A percentile compares a stretch with the other conserved stretches of the same genome.
Conservation (phyloP, 2,888 invertebrate genomes). For the Perizoma flavofasciatum region DNA sequence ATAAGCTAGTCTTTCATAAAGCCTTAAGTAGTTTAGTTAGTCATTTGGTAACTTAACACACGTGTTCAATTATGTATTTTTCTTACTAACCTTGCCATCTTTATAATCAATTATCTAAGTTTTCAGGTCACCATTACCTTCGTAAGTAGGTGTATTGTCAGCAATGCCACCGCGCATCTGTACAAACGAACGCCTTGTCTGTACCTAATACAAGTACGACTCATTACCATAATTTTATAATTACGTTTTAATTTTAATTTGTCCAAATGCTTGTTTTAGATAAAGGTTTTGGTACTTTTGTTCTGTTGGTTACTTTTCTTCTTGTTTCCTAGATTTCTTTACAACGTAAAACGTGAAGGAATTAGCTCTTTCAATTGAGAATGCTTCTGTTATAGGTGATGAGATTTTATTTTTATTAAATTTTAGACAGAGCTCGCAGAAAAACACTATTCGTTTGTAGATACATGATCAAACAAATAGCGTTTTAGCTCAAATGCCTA, state of each 20-base stretch:
- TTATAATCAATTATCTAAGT: slow-evolving; percentile 32
- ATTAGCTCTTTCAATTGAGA: too few species aligned
- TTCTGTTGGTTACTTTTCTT: background rate
- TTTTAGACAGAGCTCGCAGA: too few species aligned
- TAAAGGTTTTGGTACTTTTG: background rate
- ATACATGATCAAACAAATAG: too few species aligned
- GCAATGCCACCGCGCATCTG: slow-evolving; percentile 33
- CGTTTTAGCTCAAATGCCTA: too few species aligned
- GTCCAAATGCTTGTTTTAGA: background rate
- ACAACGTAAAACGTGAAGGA: too few species aligned
- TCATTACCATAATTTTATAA: slow-evolving; percentile 14
- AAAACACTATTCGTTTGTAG: too few species aligned
- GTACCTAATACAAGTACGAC: slow-evolving; percentile 22
- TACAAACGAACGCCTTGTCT: slow-evolving; percentile 32
- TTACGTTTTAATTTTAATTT: slow-evolving; percentile 19
- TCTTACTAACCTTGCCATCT: slow-evolving; percentile 17
- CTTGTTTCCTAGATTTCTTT: too few species aligned
- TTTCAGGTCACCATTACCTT: slow-evolving; percentile 27
- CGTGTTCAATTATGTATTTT: slow-evolving; percentile 4
- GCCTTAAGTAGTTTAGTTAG: too few species aligned
- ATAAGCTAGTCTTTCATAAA: too few species aligned
- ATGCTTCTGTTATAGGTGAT: too few species aligned
- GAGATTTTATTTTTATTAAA: too few species aligned
- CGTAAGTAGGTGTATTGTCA: slow-evolving; percentile 33
- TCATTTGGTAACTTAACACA: background rate